Conservation (phyloP, 1,140 invertebrate genomes). For the Bombus haemorrhoidalis region DNA sequence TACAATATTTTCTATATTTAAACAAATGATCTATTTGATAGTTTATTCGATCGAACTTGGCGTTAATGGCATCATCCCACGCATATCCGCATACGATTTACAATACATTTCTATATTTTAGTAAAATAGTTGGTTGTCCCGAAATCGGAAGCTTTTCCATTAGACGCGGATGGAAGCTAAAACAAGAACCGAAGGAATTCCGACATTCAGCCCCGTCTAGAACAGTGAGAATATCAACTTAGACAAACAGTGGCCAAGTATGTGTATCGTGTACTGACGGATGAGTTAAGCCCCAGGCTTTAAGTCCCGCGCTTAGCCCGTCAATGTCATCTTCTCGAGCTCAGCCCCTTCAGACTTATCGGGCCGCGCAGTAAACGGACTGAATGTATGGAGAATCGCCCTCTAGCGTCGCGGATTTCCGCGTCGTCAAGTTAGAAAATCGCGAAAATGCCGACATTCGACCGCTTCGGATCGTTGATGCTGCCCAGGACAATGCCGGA, state of each 20-base stretch:
- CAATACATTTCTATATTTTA: background rate
- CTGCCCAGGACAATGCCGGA: constrained; percentile 8
- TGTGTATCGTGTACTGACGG: constrained; percentile 70
- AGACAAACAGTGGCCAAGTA: constrained; percentile 38
- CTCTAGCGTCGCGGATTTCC: constrained; percentile 73
- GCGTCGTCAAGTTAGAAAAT: constrained; percentile 63
- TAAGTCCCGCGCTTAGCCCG: constrained; percentile 81
- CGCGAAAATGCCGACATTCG: constrained; percentile 55
- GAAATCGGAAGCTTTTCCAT: background rate
- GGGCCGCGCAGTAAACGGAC: constrained; percentile 77
- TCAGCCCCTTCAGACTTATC: constrained; percentile 81
- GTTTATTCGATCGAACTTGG: background rate
- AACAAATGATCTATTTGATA: background rate
- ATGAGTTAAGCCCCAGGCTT: constrained; percentile 81
- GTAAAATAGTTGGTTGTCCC: background rate
- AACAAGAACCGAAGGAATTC: constrained; percentile 43
- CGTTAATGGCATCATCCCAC: background rate
- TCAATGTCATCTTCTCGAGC: constrained; percentile 80
- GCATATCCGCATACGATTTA: background rate
- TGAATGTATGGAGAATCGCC: constrained; percentile 59
- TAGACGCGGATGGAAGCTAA: background rate
- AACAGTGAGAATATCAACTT: constrained; percentile 43
- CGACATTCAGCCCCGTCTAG: constrained; percentile 58
- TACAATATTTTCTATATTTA: background rate
- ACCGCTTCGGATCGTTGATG: constrained; percentile 27